These are phyloP conservation scores for Notothenia coriiceps DNA, from an alignment of 2,113 vertebrate species.

Conservation along the genomic window DNA sequence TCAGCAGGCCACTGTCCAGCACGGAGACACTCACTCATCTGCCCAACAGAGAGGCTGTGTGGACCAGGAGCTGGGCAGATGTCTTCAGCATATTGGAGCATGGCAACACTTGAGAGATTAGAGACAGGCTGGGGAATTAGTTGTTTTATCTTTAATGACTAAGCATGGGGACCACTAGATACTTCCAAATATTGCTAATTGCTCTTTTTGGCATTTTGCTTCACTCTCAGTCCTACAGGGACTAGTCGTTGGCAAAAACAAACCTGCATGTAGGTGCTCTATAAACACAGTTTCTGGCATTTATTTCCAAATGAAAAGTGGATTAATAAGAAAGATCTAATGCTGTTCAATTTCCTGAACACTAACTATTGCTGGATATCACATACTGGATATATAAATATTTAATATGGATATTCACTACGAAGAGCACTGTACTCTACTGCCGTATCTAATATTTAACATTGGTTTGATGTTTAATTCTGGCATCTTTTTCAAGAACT, in stretches of 20 bases:
- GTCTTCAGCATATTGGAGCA: constrained; percentile 43
- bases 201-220: constrained; percentile 44
- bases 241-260: background rate
- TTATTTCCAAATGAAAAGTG: background rate
- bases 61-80: constrained; percentile 47
- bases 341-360: background rate
- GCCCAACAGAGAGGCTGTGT: constrained; percentile 29
- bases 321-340: background rate
- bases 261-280: background rate
- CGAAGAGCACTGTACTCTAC: background rate
- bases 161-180: constrained; percentile 33
- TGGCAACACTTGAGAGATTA: constrained; percentile 54
- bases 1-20: constrained; percentile 38
- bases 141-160: constrained; percentile 59
- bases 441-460: background rate
- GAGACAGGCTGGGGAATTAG: constrained; percentile 46
- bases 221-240: constrained; percentile 10
- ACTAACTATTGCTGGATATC: background rate
- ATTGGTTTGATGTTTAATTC: background rate
- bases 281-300: background rate
- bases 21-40: constrained; percentile 46
- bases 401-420: background rate
- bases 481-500: background rate
- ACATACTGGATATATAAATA: no score
- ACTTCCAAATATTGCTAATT: constrained; percentile 59